A percentile compares a stretch with the other conserved stretches of the same genome.
Evolutionary conservation across 1,140 invertebrate species (phyloP).

Genomic region (Ostrea denselamellosa): DNA sequence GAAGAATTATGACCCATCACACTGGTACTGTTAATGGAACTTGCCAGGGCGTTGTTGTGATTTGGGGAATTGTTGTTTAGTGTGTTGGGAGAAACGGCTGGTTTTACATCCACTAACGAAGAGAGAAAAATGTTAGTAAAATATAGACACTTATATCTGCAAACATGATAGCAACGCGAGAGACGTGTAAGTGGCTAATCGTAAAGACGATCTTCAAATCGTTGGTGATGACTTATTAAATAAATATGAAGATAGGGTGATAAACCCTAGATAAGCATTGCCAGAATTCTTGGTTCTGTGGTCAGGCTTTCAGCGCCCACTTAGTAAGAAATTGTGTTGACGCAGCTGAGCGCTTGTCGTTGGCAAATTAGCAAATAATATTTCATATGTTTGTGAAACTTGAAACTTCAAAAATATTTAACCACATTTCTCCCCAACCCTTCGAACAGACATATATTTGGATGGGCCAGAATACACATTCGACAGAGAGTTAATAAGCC

Average conservation of each 20-base stretch:
- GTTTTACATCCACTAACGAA: constrained; percentile 56
- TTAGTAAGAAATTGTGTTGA: constrained; percentile 3
- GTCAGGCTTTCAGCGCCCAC: constrained; percentile 29
- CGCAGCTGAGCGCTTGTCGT: constrained; percentile 30
- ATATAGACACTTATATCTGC: constrained; percentile 9
- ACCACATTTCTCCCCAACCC: constrained; percentile 33
- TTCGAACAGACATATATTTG: constrained; percentile 36
- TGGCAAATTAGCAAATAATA: constrained; percentile 43
- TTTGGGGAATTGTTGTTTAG: constrained; percentile 44
- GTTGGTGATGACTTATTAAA: constrained; percentile 32
- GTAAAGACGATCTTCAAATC: constrained; percentile 29
- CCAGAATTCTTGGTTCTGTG: constrained; percentile 24
- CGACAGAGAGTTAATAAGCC: constrained; percentile 24
- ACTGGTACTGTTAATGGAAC: constrained; percentile 51
- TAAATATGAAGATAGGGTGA: constrained; percentile 25
- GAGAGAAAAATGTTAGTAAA: constrained; percentile 33
- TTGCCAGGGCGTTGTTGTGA: constrained; percentile 43
- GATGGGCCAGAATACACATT: constrained; percentile 36
- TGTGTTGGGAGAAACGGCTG: constrained; percentile 46
- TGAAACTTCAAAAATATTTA: constrained; percentile 42
- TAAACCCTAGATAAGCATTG: constrained; percentile 26
- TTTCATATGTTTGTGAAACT: constrained; percentile 42
- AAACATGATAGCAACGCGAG: constrained; percentile 34
- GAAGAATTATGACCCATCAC: constrained; percentile 50
- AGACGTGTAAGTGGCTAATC: constrained; percentile 32